Base-by-base conservation (phyloP, 2,888 invertebrate genomes). In the Watsonalla binaria region DNA sequence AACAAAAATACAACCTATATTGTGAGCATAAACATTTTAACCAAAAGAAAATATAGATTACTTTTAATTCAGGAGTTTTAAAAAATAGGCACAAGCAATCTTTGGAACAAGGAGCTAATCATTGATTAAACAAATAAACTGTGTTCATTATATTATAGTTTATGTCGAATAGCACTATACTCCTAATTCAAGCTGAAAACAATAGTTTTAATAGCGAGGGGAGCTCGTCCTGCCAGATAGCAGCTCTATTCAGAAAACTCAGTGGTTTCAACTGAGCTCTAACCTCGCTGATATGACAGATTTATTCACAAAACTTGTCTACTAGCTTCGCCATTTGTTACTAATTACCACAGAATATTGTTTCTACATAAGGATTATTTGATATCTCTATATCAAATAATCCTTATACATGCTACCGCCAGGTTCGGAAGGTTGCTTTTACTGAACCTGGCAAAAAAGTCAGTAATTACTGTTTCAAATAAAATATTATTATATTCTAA, bases 261-360 rank as follows among this genome's bases (percentile, higher is more conserved):
- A 75, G 68, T 71, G 76, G 75, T 69, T 79, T 70, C 73, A 75
- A 71, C 70, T 64, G 65, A 68, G 76, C 71, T 78, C 78, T 75
- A 68, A 70, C 13, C 75, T 74, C 65, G 60, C 68, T 70, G 71
- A 74, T 79, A 77, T 74, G 70, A 77, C 76, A 70, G 70, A 72
- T 75, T 65, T 65, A 63, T 63, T 68, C 68, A 66, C 66, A 76
- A 68, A 63, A 66, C 72, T 68, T 63, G 68, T 70, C 64, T 65
- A 73, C 70, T 68, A 70, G 66, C 67, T 60, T 65, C 62, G 62
- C 61, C 60, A 63, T 66, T 66, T 63, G 56, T 62, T 58, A 54
- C 60, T 52, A 51, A 56, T 24, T 59, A 24, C 54, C 53, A 51
- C 47, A 51, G 54, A 48, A 55, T 65, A 56, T 57, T 55, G 42